Percentiles rank a stretch among this genome's conserved stretches.
These are phyloP conservation scores for Terebella lapidaria DNA, from an alignment of 2,888 invertebrate species.

Conservation along the genomic window DNA sequence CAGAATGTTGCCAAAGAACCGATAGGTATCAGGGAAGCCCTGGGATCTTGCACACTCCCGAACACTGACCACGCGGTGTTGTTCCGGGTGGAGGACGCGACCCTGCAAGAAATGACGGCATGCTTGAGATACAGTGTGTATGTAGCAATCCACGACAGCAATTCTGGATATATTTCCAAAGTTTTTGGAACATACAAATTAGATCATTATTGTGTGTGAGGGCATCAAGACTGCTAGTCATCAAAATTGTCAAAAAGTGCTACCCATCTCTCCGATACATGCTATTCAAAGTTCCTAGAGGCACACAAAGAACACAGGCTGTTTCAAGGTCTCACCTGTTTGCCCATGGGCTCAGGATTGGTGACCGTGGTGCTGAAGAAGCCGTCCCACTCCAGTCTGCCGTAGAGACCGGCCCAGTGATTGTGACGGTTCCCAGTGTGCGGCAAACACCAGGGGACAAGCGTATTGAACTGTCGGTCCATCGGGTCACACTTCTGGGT, in stretches of 20 bases:
- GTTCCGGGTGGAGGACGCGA: conserved; percentile 73
- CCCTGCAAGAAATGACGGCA: conserved; percentile 56
- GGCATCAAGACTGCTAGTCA: too few relatives aligned
- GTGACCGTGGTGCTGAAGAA: conserved; percentile 74
- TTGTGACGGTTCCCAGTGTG: conserved; percentile 81
- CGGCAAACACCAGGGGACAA: conserved; percentile 84
- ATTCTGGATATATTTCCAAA: not conserved
- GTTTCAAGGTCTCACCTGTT: conserved; percentile 57
- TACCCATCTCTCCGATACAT: too few relatives aligned
- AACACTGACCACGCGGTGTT: conserved; percentile 74
- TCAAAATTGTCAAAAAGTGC: too few relatives aligned
- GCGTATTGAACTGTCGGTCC: conserved; percentile 74
- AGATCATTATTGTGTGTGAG: not conserved
- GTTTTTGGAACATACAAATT: not conserved
- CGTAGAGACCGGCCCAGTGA: conserved; percentile 82
- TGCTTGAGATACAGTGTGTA: not conserved
- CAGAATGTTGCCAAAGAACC: conserved; percentile 69
- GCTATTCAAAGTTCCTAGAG: too few relatives aligned
- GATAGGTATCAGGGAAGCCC: conserved; percentile 73
- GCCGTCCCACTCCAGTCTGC: conserved; percentile 74
- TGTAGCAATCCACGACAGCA: not conserved
- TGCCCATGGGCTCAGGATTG: conserved; percentile 86
- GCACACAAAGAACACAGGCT: too few relatives aligned
- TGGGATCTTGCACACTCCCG: conserved; percentile 82
- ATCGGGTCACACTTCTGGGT: conserved; percentile 62